Evolutionary conservation across 1,140 invertebrate species (phyloP).

Genomic region (Zaprionus lachaisei): DNA sequence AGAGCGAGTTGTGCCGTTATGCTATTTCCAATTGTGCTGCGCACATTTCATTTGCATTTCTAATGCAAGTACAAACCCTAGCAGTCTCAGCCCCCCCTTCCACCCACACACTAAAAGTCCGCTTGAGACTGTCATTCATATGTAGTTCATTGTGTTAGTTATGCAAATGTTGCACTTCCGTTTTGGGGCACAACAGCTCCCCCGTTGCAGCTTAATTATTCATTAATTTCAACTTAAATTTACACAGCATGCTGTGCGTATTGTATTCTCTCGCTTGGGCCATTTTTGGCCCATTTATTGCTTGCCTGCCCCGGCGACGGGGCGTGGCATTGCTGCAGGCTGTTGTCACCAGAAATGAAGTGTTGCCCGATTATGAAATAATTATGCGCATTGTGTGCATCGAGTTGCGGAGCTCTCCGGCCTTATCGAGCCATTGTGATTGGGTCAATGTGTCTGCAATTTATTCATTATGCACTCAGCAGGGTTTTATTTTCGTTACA

Average conservation of each 20-base stretch:
- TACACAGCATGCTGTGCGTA: constrained; percentile 17
- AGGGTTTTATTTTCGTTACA: not conserved
- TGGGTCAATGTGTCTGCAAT: constrained; percentile 59
- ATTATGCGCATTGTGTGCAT: constrained; percentile 57
- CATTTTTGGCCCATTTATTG: constrained; percentile 60
- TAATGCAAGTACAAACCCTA: constrained; percentile 34
- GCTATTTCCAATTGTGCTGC: constrained; percentile 53
- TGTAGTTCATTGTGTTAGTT: constrained; percentile 79
- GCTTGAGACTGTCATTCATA: constrained; percentile 14
- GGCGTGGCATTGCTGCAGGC: constrained; percentile 56
- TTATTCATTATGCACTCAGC: not conserved
- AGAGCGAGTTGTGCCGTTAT: constrained; percentile 72
- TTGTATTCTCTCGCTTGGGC: constrained; percentile 25
- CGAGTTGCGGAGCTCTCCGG: not conserved
- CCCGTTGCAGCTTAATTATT: constrained; percentile 73
- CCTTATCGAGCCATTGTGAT: constrained; percentile 27
- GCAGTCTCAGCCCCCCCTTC: not conserved
- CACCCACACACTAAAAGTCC: not conserved
- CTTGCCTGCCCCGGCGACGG: constrained; percentile 39
- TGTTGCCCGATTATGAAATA: constrained; percentile 79
- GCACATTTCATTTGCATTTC: constrained; percentile 63
- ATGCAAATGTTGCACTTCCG: constrained; percentile 79
- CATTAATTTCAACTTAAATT: constrained; percentile 80
- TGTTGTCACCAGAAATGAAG: constrained; percentile 74
- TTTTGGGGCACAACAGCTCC: constrained; percentile 12